A percentile compares a stretch with the other conserved stretches of the same genome.
Evolutionary conservation across 2,113 vertebrate species (phyloP).

Genomic region (Tragelaphus buxtoni): DNA sequence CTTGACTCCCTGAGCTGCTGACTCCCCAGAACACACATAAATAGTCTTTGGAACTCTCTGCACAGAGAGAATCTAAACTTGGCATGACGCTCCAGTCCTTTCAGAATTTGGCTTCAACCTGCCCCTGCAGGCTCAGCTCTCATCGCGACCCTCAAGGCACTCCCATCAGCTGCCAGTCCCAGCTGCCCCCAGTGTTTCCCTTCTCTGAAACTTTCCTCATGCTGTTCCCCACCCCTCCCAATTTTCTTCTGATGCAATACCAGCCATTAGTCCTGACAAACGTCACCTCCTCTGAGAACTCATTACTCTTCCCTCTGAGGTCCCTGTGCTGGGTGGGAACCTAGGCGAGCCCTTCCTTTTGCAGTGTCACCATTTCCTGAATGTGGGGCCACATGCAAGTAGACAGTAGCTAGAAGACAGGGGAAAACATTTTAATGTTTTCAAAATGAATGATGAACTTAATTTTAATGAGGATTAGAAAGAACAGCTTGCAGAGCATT

Average conservation of each 20-base stretch:
- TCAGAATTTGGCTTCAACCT: neutral
- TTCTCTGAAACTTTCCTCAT: neutral
- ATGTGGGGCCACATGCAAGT: neutral
- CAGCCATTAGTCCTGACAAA: neutral
- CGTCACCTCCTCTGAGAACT: neutral
- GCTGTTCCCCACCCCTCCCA: neutral
- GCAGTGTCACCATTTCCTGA: neutral
- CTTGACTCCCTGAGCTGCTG: neutral
- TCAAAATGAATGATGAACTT: neutral
- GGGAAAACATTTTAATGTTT: neutral
- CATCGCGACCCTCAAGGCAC: accelerated
- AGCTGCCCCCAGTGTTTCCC: neutral
- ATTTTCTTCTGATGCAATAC: neutral
- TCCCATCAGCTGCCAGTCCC: neutral
- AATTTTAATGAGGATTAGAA: neutral
- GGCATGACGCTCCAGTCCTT: neutral
- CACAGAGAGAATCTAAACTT: neutral
- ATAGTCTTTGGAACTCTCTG: neutral
- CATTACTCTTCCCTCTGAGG: neutral
- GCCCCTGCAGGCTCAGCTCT: neutral
- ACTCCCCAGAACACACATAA: neutral
- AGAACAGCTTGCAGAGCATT: neutral
- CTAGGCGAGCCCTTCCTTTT: neutral
- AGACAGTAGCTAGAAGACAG: neutral
- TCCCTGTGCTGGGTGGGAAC: neutral